Evolutionary conservation across 2,888 invertebrate species (phyloP).

Genomic region (Theretra japonica): DNA sequence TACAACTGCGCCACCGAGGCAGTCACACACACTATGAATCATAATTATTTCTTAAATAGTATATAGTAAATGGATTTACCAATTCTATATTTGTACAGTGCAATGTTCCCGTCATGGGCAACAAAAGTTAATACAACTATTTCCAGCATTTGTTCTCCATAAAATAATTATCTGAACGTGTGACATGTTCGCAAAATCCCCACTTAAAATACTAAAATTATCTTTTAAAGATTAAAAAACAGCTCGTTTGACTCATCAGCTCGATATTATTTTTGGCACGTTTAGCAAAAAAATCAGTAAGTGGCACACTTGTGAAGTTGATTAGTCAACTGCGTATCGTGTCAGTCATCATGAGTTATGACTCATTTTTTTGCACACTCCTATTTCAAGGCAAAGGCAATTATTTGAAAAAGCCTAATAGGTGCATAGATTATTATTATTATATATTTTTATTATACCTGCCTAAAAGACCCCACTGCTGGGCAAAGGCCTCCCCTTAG

Average conservation of each 20-base stretch:
- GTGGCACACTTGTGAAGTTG: constrained; percentile 33
- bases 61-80: too few relatives aligned
- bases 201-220: neutral
- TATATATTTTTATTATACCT: too few relatives aligned
- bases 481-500: too few relatives aligned
- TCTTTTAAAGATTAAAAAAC: constrained; percentile 20
- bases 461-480: too few relatives aligned
- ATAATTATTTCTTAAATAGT: too few relatives aligned
- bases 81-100: too few relatives aligned
- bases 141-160: too few relatives aligned
- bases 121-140: too few relatives aligned
- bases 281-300: constrained; percentile 34
- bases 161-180: neutral
- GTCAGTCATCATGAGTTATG: constrained; percentile 34
- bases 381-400: neutral
- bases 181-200: neutral
- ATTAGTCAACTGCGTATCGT: constrained; percentile 27
- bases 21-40: too few relatives aligned
- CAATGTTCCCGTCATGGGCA: too few relatives aligned
- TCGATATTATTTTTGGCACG: constrained; percentile 32
- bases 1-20: too few relatives aligned
- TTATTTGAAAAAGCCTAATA: neutral
- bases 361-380: constrained; percentile 38
- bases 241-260: constrained; percentile 33
- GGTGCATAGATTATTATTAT: too few relatives aligned